Percentiles rank a stretch among this genome's conserved stretches.
phyloP scores from a whole-genome alignment of 2,797 vertebrate genomes.

The Sebastes kiyomatsui region DNA sequence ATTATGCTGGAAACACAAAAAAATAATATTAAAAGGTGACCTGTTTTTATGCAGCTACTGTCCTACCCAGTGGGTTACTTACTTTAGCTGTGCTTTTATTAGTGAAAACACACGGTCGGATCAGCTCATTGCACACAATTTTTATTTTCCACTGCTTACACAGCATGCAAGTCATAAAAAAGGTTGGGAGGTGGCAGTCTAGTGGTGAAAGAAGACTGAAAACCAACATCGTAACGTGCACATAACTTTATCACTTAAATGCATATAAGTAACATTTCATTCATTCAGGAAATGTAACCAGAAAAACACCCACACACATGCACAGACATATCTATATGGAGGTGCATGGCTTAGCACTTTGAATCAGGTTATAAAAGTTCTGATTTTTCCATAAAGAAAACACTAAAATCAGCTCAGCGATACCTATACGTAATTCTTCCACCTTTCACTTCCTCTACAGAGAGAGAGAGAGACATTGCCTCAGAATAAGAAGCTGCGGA shows the following conservation, averaged over 20 bases:
- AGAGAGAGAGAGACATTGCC: conserved; percentile 15
- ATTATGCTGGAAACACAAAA: conserved; percentile 23
- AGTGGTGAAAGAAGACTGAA: neutral
- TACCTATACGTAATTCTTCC: neutral
- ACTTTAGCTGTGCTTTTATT: conserved; percentile 18
- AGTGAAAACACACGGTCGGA: neutral
- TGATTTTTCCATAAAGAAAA: neutral
- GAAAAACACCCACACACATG: conserved; percentile 17
- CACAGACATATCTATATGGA: neutral
- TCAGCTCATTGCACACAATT: conserved; percentile 4
- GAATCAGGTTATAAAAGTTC: neutral
- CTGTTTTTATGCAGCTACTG: conserved; percentile 14
- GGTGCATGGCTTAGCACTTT: neutral
- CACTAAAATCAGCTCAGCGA: neutral
- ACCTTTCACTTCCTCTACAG: conserved; percentile 27
- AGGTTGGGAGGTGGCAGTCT: neutral
- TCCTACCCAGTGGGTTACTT: conserved; percentile 1
- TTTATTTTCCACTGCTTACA: conserved; percentile 11
- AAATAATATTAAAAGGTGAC: neutral
- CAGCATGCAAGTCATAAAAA: neutral
- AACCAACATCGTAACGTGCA: neutral
- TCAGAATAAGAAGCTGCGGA: conserved; percentile 32
- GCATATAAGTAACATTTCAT: neutral
- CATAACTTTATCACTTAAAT: neutral
- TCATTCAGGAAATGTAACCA: conserved; percentile 23